Evolutionary conservation across 2,797 vertebrate genomes (phyloP).

Genomic region (Moxostoma hubbsi): DNA sequence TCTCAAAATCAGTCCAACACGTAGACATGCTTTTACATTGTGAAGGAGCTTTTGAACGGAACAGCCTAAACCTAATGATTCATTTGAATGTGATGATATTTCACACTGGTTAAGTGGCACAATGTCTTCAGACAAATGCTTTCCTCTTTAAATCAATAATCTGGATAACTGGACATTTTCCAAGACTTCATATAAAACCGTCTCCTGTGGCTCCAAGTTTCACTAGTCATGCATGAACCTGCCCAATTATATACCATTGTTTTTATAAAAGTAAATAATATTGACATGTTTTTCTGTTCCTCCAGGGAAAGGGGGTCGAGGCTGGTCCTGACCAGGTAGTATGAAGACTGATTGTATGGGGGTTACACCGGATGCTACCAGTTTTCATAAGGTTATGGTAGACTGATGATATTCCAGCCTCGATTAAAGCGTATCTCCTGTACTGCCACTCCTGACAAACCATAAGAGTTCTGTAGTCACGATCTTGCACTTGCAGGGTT

Average conservation of each 20-base stretch:
- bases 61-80: too few relatives aligned
- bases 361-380: slow-evolving; percentile 99
- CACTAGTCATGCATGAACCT: neutral
- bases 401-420: slow-evolving; percentile 97
- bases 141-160: too few relatives aligned
- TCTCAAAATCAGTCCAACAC: too few relatives aligned
- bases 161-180: neutral
- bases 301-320: slow-evolving; percentile 99
- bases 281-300: slow-evolving; percentile 83
- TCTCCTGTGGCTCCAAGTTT: neutral
- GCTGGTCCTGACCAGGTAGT: slow-evolving; percentile 99
- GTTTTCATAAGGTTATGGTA: slow-evolving; percentile 93
- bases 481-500: slow-evolving; percentile 46
- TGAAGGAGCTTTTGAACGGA: too few relatives aligned
- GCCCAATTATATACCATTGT: neutral
- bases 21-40: too few relatives aligned
- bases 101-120: too few relatives aligned
- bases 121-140: too few relatives aligned
- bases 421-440: slow-evolving; percentile 85
- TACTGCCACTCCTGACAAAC: slow-evolving; percentile 59
- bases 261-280: slow-evolving; percentile 14
- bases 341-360: slow-evolving; percentile 99
- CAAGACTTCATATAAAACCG: neutral
- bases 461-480: slow-evolving; percentile 49
- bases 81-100: too few relatives aligned